A percentile compares a stretch with the other conserved stretches of the same genome.
Conservation (phyloP, 2,797 vertebrate species). For the Megaceryle alcyon region DNA sequence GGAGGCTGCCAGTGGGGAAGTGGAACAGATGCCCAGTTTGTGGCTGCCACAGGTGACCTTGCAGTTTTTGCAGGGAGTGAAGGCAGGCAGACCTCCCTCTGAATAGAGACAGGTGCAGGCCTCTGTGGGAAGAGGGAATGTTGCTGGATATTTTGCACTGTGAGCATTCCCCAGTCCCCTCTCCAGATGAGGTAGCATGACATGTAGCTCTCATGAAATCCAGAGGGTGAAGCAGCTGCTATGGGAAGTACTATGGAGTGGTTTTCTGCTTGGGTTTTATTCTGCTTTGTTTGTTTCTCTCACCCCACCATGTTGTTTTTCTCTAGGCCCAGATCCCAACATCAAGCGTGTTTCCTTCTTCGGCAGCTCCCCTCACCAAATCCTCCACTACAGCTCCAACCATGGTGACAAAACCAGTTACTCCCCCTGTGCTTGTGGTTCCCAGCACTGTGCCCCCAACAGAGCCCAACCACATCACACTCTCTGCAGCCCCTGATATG, state of each 20-base stretch:
- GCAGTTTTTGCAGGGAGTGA: background rate
- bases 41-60: background rate
- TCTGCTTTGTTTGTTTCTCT: background rate
- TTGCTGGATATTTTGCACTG: background rate
- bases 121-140: background rate
- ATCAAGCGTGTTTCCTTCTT: slow-evolving; percentile 62
- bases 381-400: slow-evolving; percentile 18
- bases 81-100: background rate
- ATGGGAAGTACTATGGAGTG: rapidly evolving
- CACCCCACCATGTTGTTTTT: background rate
- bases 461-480: background rate
- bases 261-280: background rate
- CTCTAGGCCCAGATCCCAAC: slow-evolving; percentile 63
- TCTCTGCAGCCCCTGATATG: background rate
- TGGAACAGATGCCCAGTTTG: background rate
- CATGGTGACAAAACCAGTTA: background rate
- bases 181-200: background rate
- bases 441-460: slow-evolving; percentile 68
- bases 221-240: background rate
- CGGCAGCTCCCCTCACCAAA: slow-evolving; percentile 61
- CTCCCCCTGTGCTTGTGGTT: background rate
- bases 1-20: background rate
- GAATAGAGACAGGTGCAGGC: background rate
- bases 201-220: background rate
- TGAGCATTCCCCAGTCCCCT: background rate